Percentiles rank a stretch among this genome's conserved stretches.
Conservation (phyloP, 2,113 vertebrate species). For the Phoxinus phoxinus region DNA sequence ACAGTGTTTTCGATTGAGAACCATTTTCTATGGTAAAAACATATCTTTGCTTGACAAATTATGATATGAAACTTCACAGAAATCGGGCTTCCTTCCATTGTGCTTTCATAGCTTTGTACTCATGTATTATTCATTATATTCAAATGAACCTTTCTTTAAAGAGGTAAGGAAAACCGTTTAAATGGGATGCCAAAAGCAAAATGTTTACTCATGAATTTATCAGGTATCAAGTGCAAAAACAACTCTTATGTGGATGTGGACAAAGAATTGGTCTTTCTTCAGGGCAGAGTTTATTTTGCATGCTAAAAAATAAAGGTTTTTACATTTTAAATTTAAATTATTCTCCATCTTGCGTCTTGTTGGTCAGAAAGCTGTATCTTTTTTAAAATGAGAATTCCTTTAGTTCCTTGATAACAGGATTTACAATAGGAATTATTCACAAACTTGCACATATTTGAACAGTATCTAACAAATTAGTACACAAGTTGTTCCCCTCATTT, state of each 20-base stretch:
- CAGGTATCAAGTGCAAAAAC: slow-evolving; percentile 21
- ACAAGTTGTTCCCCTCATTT: neutral
- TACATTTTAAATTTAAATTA: slow-evolving; percentile 32
- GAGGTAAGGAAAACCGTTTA: slow-evolving; percentile 10
- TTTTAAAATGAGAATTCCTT: neutral
- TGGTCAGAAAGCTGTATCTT: neutral
- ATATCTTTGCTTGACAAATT: neutral
- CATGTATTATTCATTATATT: slow-evolving; percentile 12
- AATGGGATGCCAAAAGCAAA: slow-evolving; percentile 27
- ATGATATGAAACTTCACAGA: neutral
- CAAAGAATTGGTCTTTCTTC: neutral
- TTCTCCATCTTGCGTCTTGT: neutral
- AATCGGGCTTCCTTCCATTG: slow-evolving; percentile 21
- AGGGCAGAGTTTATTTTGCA: slow-evolving; percentile 27
- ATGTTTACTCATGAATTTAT: slow-evolving; percentile 28
- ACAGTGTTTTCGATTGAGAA: neutral
- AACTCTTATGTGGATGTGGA: neutral
- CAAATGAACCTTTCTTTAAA: slow-evolving; percentile 16
- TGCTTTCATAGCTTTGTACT: slow-evolving; percentile 23
- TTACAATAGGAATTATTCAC: neutral
- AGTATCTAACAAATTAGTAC: neutral
- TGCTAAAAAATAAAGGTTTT: slow-evolving; percentile 42
- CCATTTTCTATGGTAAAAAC: neutral
- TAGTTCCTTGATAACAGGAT: slow-evolving; percentile 6
- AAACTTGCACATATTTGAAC: neutral